These are phyloP conservation scores for Ceratotherium simum DNA, from an alignment of 2,113 vertebrate genomes.

Conservation along the genomic window DNA sequence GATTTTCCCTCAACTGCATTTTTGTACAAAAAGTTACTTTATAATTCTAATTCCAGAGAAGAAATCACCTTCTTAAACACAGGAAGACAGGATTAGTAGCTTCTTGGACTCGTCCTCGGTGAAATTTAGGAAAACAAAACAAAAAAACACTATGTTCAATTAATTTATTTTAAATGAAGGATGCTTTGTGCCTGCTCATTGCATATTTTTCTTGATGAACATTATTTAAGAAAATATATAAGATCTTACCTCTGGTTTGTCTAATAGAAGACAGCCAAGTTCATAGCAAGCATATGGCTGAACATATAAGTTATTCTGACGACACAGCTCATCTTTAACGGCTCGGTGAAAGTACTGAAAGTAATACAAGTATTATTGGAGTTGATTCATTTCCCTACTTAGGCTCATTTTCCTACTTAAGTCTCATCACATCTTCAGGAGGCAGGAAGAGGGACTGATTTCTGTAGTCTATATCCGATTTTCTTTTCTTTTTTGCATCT, in stretches of 20 bases:
- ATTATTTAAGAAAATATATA: not conserved
- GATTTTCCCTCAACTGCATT: not conserved
- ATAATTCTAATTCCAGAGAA: not conserved
- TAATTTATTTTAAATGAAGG: not conserved
- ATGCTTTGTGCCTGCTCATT: not conserved
- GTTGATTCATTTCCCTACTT: not conserved
- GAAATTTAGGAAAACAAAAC: not conserved
- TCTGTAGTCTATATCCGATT: not conserved
- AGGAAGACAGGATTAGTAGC: not conserved
- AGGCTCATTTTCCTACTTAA: not conserved
- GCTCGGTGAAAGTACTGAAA: constrained; percentile 95
- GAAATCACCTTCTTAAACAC: not conserved
- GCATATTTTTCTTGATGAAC: not conserved
- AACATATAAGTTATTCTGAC: constrained; percentile 93
- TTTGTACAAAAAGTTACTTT: not conserved
- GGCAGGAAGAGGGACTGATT: not conserved
- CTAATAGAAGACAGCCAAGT: constrained; percentile 95
- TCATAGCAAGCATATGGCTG: constrained; percentile 98
- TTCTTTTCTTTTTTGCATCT: not conserved
- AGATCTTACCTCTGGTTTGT: constrained; percentile 93
- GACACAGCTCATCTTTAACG: constrained; percentile 92
- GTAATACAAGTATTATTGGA: not conserved
- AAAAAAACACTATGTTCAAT: not conserved
- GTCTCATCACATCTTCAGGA: not conserved
- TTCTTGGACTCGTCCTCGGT: not conserved